These are phyloP conservation scores for Cataglyphis livida DNA, from an alignment of 2,888 invertebrate genomes.

Conservation along the genomic window DNA sequence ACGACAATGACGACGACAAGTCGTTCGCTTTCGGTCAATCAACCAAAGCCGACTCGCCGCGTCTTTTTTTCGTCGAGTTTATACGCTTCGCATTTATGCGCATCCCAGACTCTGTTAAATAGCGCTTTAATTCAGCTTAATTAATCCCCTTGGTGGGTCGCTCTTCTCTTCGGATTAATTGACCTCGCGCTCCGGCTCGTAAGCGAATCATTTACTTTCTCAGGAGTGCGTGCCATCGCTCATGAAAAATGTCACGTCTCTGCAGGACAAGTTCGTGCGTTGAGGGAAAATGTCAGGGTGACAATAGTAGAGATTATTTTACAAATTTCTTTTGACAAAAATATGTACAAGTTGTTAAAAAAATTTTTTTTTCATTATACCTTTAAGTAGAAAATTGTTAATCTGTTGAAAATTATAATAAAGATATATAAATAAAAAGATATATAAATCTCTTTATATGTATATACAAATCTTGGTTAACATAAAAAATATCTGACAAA, in stretches of 20 bases:
- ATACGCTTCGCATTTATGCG: not conserved
- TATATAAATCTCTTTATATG: no score
- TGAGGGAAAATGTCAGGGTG: conserved; percentile 5
- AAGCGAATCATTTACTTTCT: conserved; percentile 52
- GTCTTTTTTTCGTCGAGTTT: conserved; percentile 36
- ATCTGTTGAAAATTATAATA: not conserved
- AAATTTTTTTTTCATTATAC: not conserved
- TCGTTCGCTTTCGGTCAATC: conserved; percentile 66
- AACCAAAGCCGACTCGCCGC: conserved; percentile 70
- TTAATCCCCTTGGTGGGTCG: conserved; percentile 62
- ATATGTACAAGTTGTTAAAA: not conserved
- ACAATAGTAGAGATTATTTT: not conserved
- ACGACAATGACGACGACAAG: conserved; percentile 9
- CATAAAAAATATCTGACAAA: not conserved
- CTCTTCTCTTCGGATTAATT: conserved; percentile 69
- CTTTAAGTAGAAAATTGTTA: not conserved
- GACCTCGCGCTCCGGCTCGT: conserved; percentile 51
- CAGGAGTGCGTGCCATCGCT: conserved; percentile 49
- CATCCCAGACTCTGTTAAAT: conserved; percentile 68
- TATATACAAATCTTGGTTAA: not conserved
- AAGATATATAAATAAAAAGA: no score
- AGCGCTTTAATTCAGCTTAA: conserved; percentile 78
- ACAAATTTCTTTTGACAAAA: not conserved
- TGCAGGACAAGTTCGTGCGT: conserved; percentile 12
- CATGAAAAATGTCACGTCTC: conserved; percentile 30